phyloP scores from a whole-genome alignment of 2,888 invertebrate species.

The Steinernema scapterisci region DNA sequence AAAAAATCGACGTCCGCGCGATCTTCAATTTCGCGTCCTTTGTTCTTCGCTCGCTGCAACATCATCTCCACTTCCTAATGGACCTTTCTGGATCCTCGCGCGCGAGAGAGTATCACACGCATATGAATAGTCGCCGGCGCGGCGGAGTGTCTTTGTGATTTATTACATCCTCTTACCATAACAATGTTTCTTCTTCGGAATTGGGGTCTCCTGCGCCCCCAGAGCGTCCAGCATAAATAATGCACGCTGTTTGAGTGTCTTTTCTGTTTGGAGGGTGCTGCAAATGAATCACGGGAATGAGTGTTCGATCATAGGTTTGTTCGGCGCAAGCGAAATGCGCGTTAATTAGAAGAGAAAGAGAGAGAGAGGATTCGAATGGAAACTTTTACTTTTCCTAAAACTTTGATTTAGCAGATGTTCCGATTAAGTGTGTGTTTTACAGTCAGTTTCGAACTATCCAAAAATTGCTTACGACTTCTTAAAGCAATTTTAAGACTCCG shows the following conservation, averaged over 20 bases:
- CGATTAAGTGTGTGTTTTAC: no score
- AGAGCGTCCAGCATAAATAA: background rate
- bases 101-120: background rate
- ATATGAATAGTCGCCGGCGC: no score
- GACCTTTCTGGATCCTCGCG: background rate
- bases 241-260: background rate
- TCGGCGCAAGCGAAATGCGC: no score
- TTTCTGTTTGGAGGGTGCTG: background rate
- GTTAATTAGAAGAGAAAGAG: no score
- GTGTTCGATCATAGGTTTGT: no score
- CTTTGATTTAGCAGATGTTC: no score
- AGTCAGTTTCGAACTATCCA: no score
- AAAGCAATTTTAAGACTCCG: no score
- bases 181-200: constrained; percentile 9
- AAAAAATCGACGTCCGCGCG: constrained; percentile 13
- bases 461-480: no score
- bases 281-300: constrained; percentile 16
- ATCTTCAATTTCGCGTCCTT: background rate
- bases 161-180: constrained; percentile 6
- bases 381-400: no score
- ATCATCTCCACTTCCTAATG: constrained; percentile 5
- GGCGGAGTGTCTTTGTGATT: constrained; percentile 27
- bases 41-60: no score
- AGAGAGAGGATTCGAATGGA: no score
- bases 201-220: background rate